phyloP scores from a whole-genome alignment of 2,113 vertebrate genomes.

The Elanus axillaris region DNA sequence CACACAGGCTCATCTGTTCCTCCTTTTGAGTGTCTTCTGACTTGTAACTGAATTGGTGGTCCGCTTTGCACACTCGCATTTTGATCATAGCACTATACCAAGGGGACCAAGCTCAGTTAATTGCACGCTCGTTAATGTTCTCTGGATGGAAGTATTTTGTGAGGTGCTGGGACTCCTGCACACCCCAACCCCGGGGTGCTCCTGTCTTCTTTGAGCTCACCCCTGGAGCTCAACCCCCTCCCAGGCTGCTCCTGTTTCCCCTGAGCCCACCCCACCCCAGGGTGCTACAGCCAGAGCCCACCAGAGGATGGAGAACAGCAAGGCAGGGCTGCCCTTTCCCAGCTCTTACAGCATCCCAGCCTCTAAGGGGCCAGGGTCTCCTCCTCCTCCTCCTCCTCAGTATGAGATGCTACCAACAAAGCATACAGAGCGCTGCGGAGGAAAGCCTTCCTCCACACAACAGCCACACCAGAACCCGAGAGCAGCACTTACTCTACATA shows the following conservation, averaged over 20 bases:
- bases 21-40: not conserved
- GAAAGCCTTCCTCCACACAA: not conserved
- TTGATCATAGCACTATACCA: not conserved
- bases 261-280: not conserved
- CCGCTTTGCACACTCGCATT: not conserved
- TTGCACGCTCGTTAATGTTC: not conserved
- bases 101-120: not conserved
- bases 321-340: not conserved
- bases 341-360: rapidly evolving
- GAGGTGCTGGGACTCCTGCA: not conserved
- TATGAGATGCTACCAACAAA: not conserved
- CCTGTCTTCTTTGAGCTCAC: not conserved
- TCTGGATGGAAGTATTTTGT: not conserved
- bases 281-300: not conserved
- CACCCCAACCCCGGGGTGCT: rapidly evolving
- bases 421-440: not conserved
- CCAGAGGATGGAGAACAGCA: not conserved
- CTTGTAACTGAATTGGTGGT: not conserved
- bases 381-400: not conserved
- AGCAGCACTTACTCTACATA: slow-evolving; percentile 97
- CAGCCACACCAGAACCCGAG: not conserved
- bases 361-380: not conserved
- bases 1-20: not conserved
- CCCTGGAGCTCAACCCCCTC: not conserved
- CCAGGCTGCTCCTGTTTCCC: not conserved